Conservation (phyloP, 2,113 vertebrate species). For the Podocnemis expansa region DNA sequence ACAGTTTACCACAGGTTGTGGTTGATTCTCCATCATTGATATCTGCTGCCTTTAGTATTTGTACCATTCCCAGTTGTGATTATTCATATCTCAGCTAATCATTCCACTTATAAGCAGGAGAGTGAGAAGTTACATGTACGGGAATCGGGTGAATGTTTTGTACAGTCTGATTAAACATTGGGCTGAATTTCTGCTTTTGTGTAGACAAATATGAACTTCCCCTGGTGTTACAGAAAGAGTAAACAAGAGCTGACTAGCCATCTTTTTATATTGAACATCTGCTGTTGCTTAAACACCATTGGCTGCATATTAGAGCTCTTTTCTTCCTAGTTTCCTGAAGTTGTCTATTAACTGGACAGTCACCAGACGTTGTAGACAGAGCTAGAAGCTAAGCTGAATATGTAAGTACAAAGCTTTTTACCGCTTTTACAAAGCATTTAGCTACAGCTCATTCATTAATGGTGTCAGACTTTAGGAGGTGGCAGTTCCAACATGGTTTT, state of each 20-base stretch:
- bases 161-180: too few species aligned
- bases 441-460: not conserved
- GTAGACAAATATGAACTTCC: not conserved
- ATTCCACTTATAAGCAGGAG: not conserved
- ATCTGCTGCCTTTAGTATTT: too few species aligned
- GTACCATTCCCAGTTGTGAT: too few species aligned
- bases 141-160: too few species aligned
- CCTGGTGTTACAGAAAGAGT: not conserved
- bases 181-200: not conserved
- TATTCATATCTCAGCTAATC: not conserved
- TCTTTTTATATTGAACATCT: not conserved
- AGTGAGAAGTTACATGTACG: not conserved
- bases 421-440: not conserved
- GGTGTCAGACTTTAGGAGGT: not conserved
- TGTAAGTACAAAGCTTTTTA: not conserved
- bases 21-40: too few species aligned
- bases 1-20: too few species aligned
- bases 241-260: not conserved
- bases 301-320: not conserved
- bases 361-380: too few species aligned
- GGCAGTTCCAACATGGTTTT: not conserved
- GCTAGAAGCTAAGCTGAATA: not conserved
- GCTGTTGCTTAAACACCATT: not conserved
- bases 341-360: not conserved
- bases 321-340: not conserved